Evolutionary conservation across 1,140 invertebrate species (phyloP).

Genomic region (Aethina tumida): DNA sequence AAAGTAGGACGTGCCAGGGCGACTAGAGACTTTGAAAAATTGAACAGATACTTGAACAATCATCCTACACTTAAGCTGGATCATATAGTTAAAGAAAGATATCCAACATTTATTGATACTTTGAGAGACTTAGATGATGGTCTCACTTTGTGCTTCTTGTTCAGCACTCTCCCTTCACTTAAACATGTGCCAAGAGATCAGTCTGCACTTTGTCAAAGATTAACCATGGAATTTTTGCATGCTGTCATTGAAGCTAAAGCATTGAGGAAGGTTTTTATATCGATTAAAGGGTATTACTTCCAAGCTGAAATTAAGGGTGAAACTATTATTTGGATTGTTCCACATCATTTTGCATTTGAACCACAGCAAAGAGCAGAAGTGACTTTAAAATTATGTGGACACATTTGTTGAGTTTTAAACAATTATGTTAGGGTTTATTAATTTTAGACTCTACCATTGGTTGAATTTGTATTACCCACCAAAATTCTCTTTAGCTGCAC

Average conservation of each 20-base stretch:
- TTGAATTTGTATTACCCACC: conserved; percentile 93
- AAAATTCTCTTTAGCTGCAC: conserved; percentile 52
- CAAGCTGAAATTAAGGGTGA: conserved; percentile 95
- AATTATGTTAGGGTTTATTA: conserved; percentile 89
- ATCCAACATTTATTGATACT: conserved; percentile 96
- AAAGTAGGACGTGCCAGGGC: conserved; percentile 70
- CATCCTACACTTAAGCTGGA: conserved; percentile 85
- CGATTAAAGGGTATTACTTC: conserved; percentile 98
- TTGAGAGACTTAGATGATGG: conserved; percentile 95
- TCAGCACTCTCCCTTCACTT: conserved; percentile 88
- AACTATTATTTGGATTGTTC: conserved; percentile 95
- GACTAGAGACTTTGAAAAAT: conserved; percentile 65
- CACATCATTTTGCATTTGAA: conserved; percentile 81
- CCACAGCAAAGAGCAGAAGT: conserved; percentile 76
- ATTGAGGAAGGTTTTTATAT: conserved; percentile 92
- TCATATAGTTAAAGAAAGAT: conserved; percentile 96
- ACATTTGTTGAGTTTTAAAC: conserved; percentile 98
- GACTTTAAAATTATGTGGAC: conserved; percentile 94
- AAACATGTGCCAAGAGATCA: conserved; percentile 64
- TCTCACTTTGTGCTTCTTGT: conserved; percentile 87
- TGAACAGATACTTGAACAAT: conserved; percentile 64
- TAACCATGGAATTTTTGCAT: conserved; percentile 95
- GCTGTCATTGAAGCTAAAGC: conserved; percentile 88
- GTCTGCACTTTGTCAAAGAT: conserved; percentile 65
- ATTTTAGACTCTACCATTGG: conserved; percentile 83